These are phyloP conservation scores for Drosophila arizonae DNA, from an alignment of 1,140 invertebrate genomes.

Conservation along the genomic window DNA sequence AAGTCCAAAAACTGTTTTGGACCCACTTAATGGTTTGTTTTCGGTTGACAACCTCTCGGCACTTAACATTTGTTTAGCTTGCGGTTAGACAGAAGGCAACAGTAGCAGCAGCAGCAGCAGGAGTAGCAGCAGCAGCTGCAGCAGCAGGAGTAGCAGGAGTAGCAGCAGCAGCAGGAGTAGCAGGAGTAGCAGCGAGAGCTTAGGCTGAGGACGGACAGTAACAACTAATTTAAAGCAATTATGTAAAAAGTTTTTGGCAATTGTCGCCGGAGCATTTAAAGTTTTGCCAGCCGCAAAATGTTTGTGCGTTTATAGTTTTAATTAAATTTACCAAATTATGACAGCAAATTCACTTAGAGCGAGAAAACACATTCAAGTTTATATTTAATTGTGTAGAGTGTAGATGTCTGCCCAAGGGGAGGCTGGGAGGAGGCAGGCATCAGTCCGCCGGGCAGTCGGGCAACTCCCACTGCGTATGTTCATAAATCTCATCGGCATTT, in stretches of 20 bases:
- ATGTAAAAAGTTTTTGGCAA: slow-evolving; percentile 71
- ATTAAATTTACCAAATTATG: slow-evolving; percentile 77
- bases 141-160: slow-evolving; percentile 1
- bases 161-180: neutral
- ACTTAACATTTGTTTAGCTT: slow-evolving; percentile 71
- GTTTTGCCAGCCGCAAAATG: slow-evolving; percentile 63
- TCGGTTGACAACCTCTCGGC: slow-evolving; percentile 75
- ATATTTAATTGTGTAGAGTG: slow-evolving; percentile 46
- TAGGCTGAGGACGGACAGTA: slow-evolving; percentile 29
- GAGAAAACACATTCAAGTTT: slow-evolving; percentile 42
- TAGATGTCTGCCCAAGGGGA: neutral
- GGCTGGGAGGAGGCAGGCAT: neutral
- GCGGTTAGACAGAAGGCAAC: slow-evolving; percentile 34
- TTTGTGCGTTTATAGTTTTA: slow-evolving; percentile 68
- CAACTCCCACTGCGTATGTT: slow-evolving; percentile 50
- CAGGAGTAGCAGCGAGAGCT: neutral
- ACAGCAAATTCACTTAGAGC: slow-evolving; percentile 57
- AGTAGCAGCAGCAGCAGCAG: neutral
- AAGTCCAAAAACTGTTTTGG: slow-evolving; percentile 61
- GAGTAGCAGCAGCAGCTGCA: too few species aligned
- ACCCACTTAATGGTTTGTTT: slow-evolving; percentile 80
- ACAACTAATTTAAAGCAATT: slow-evolving; percentile 82
- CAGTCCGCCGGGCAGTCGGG: neutral
- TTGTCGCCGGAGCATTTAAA: slow-evolving; percentile 50
- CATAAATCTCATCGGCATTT: slow-evolving; percentile 69